Evolutionary conservation across 2,888 invertebrate species (phyloP).

Genomic region (Euzophera pinguis): DNA sequence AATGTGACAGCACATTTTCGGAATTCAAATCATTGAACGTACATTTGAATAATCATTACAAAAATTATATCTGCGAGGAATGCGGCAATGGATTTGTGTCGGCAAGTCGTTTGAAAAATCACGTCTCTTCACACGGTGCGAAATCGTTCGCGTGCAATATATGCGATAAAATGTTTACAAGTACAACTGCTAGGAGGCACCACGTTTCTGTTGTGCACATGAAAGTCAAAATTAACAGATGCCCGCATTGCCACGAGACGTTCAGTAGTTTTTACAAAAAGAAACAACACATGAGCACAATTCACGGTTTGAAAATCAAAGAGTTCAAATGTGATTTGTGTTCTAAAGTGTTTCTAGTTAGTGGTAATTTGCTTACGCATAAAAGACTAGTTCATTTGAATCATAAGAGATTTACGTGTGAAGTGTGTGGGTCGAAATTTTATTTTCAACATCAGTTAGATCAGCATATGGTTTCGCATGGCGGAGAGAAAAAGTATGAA

Average conservation of each 20-base stretch:
- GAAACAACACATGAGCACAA: conserved; percentile 35
- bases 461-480: conserved; percentile 16
- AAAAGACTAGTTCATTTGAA: conserved; percentile 17
- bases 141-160: conserved; percentile 22
- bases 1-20: conserved; percentile 6
- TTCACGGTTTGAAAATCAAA: conserved; percentile 28
- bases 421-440: conserved; percentile 13
- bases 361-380: conserved; percentile 16
- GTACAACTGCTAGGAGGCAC: neutral
- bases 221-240: conserved; percentile 32
- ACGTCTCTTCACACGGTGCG: conserved; percentile 27
- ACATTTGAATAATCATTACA: conserved; percentile 41
- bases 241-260: conserved; percentile 32
- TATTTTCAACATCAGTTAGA: conserved; percentile 2
- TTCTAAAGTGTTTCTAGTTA: conserved; percentile 16
- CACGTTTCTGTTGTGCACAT: conserved; percentile 26
- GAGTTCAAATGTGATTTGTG: conserved; percentile 34
- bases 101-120: conserved; percentile 31
- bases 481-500: conserved; percentile 46
- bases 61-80: conserved; percentile 38
- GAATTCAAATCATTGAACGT: conserved; percentile 21
- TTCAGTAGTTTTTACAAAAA: conserved; percentile 35
- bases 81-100: conserved; percentile 40
- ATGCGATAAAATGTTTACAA: conserved; percentile 17
- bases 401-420: conserved; percentile 15